Evolutionary conservation across 1,140 invertebrate genomes (phyloP).

Genomic region (Philotrypesis tridentata): DNA sequence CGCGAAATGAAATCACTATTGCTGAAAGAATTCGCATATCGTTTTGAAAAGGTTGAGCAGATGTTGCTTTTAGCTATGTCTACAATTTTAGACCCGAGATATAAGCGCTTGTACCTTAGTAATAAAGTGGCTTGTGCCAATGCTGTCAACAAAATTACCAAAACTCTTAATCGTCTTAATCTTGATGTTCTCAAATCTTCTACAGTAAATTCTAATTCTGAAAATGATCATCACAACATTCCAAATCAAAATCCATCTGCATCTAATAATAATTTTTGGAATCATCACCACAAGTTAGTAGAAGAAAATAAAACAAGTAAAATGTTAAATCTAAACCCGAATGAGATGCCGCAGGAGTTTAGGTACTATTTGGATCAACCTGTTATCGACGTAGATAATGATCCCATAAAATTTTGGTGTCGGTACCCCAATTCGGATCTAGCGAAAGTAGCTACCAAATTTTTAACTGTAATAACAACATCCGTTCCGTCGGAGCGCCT

Average conservation of each 20-base stretch:
- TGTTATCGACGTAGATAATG: not conserved
- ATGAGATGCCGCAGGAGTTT: no score
- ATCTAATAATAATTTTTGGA: constrained; percentile 32
- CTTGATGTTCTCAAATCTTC: not conserved
- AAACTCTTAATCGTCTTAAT: constrained; percentile 30
- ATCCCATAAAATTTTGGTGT: not conserved
- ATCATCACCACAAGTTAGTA: constrained; percentile 7
- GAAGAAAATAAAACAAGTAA: constrained; percentile 30
- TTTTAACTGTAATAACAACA: not conserved
- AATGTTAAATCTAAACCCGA: not conserved
- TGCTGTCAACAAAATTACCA: constrained; percentile 41
- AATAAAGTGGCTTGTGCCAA: constrained; percentile 41
- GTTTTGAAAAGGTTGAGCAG: constrained; percentile 49
- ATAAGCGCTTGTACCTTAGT: constrained; percentile 49
- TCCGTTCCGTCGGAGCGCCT: not conserved
- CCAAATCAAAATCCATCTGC: not conserved
- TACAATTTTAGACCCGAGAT: constrained; percentile 56
- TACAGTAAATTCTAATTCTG: not conserved
- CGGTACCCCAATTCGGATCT: not conserved
- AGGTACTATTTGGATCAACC: not conserved
- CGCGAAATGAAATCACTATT: not conserved
- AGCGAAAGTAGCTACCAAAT: not conserved
- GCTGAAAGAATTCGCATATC: constrained; percentile 1
- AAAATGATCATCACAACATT: constrained; percentile 8
- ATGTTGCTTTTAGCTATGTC: constrained; percentile 47